These are phyloP conservation scores for Enteromius anoplus DNA, from an alignment of 2,797 vertebrate species.

Conservation along the genomic window DNA sequence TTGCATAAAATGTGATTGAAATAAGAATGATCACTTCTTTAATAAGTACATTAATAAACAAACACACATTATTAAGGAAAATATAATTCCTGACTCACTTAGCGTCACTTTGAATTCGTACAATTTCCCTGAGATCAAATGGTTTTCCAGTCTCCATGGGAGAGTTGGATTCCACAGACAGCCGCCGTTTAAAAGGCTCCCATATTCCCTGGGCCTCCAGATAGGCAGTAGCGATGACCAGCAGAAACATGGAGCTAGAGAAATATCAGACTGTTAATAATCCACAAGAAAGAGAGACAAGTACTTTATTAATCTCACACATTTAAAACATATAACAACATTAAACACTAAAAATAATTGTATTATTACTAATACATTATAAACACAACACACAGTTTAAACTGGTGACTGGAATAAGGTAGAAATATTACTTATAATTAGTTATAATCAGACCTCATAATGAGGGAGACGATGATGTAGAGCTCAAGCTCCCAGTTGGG, in stretches of 20 bases:
- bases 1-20: not conserved
- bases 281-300: not conserved
- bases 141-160: slow-evolving; percentile 91
- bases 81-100: slow-evolving; percentile 80
- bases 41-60: not conserved
- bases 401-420: no score
- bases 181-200: slow-evolving; percentile 93
- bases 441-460: slow-evolving; percentile 85
- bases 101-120: slow-evolving; percentile 91
- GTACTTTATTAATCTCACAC: not conserved
- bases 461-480: slow-evolving; percentile 91
- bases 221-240: slow-evolving; percentile 95
- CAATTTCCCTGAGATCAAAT: slow-evolving; percentile 98
- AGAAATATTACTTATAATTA: no score
- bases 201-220: slow-evolving; percentile 98
- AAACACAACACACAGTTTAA: not conserved
- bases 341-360: not conserved
- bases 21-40: not conserved
- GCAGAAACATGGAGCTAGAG: slow-evolving; percentile 91
- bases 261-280: slow-evolving; percentile 45
- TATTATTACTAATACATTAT: not conserved
- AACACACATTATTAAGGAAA: not conserved
- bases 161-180: slow-evolving; percentile 92
- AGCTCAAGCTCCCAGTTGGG: slow-evolving; percentile 96
- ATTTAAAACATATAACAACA: not conserved